These are phyloP conservation scores for Stigmatopora argus DNA, from an alignment of 2,113 vertebrate species.

Conservation along the genomic window DNA sequence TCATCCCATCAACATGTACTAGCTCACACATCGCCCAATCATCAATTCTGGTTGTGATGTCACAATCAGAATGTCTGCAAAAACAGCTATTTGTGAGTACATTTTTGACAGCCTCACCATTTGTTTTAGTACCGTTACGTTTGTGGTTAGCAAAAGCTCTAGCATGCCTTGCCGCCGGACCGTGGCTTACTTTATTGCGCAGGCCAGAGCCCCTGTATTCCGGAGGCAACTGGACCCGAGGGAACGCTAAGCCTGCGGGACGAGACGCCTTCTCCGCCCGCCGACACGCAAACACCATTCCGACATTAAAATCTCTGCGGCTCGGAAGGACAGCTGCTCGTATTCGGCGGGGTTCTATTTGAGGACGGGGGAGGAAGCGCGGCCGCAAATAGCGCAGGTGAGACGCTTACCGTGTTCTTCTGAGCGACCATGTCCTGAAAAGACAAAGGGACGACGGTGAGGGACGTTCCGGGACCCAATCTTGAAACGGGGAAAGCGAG, in stretches of 20 bases:
- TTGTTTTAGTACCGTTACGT: no score
- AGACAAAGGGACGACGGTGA: conserved; percentile 18
- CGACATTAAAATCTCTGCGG: conserved; percentile 13
- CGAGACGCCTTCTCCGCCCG: conserved; percentile 65
- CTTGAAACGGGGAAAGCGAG: conserved; percentile 36
- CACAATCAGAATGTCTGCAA: no score
- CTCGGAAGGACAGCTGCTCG: conserved; percentile 4
- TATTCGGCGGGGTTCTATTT: conserved; percentile 4
- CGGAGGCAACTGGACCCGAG: conserved; percentile 76
- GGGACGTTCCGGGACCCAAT: neutral
- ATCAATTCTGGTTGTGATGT: no score
- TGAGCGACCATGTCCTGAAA: conserved; percentile 86
- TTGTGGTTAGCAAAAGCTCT: conserved; percentile 13
- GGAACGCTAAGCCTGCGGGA: conserved; percentile 67
- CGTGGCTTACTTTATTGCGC: conserved; percentile 80
- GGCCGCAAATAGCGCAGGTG: conserved; percentile 24
- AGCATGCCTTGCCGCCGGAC: conserved; percentile 43
- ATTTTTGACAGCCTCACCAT: no score
- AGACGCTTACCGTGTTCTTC: conserved; percentile 88
- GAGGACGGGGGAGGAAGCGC: neutral
- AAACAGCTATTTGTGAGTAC: no score
- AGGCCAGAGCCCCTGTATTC: conserved; percentile 78
- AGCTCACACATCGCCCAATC: no score
- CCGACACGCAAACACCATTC: conserved; percentile 18
- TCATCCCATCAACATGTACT: no score